A percentile compares a stretch with the other conserved stretches of the same genome.
Conservation (phyloP, 2,113 vertebrate genomes). For the Donacobius atricapilla region DNA sequence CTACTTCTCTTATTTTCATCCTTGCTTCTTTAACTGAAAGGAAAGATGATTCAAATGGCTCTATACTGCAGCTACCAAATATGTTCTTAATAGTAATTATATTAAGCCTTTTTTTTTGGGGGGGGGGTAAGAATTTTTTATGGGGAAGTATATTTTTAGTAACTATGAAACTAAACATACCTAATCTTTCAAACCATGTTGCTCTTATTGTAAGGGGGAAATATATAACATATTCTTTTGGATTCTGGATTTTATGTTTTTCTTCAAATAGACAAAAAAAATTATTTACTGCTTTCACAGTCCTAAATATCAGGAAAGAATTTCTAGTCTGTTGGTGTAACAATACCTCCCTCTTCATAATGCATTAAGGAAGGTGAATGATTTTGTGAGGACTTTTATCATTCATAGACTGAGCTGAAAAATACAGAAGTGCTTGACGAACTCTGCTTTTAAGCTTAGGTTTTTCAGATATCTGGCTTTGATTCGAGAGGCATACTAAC, state of each 20-base stretch:
- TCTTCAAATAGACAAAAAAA: not conserved
- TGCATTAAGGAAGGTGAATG: not conserved
- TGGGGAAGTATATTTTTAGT: not conserved
- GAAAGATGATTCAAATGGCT: not conserved
- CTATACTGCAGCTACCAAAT: not conserved
- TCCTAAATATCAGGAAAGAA: not conserved
- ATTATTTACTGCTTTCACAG: not conserved
- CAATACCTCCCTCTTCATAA: not conserved
- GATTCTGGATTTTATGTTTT: not conserved
- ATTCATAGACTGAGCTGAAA: not conserved
- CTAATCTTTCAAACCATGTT: not conserved
- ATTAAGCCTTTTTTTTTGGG: not conserved
- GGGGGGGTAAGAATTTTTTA: not conserved
- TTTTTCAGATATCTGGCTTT: not conserved
- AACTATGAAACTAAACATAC: not conserved
- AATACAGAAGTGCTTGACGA: not conserved
- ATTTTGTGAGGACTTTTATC: not conserved
- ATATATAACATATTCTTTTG: not conserved
- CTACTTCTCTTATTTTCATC: not conserved
- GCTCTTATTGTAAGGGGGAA: not conserved
- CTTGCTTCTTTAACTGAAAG: not conserved
- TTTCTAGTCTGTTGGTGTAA: not conserved
- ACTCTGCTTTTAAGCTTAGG: not conserved
- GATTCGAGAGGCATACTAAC: not conserved
- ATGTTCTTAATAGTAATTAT: not conserved